Conservation (phyloP, 1,140 invertebrate genomes). For the Uloborus diversus region DNA sequence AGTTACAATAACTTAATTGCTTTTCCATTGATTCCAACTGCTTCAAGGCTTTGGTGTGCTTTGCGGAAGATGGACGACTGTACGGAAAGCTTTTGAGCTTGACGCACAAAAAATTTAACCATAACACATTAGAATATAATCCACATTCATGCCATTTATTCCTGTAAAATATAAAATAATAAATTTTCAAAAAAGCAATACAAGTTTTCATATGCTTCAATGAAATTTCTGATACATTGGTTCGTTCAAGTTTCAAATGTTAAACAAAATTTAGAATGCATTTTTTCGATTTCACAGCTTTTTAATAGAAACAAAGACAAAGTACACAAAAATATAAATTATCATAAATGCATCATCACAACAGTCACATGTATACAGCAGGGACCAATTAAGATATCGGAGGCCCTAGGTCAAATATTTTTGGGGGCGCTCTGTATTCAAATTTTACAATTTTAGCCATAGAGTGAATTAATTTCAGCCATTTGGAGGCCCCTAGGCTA, state of each 20-base stretch:
- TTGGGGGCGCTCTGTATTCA: not conserved
- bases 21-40: not conserved
- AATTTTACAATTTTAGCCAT: too few relatives aligned
- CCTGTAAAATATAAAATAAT: slow-evolving; percentile 3
- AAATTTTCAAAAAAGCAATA: not conserved
- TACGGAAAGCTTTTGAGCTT: slow-evolving; percentile 5
- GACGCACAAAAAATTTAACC: slow-evolving; percentile 13
- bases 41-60: not conserved
- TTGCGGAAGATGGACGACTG: slow-evolving; percentile 14
- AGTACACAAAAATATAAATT: not conserved
- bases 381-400: too few relatives aligned
- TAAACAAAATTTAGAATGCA: not conserved
- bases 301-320: not conserved
- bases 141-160: slow-evolving; percentile 23
- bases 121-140: slow-evolving; percentile 31
- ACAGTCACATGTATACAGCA: not conserved
- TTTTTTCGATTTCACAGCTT: not conserved
- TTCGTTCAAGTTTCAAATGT: not conserved
- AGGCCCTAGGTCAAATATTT: not conserved
- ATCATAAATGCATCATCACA: not conserved
- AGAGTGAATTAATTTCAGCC: too few relatives aligned
- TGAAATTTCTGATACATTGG: not conserved
- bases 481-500: too few relatives aligned
- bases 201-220: too few relatives aligned
- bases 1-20: not conserved